Base-by-base conservation (phyloP, 2,888 invertebrate genomes). In the Balanococcus diminutus region DNA sequence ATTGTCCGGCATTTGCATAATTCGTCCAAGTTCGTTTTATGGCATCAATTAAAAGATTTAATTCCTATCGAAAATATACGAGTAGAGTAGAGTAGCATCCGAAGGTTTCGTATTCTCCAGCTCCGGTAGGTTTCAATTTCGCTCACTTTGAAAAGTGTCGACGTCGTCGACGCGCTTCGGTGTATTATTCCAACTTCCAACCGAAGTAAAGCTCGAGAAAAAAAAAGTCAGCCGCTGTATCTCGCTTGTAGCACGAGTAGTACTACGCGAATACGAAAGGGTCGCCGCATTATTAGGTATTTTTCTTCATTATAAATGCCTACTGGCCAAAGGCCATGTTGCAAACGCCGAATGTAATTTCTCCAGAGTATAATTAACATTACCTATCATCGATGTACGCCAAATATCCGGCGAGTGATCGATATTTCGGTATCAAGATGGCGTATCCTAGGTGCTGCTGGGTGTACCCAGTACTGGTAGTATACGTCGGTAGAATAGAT, bases 281-380 rank as follows among this genome's bases (percentile, higher is more conserved):
- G 32, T 75, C n/a, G 5, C 75, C n/a, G 5, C 75, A 28, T 32
- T 25, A n/a, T 32, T n/a, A 19, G 32, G 31, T 32, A 75, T 75
- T 75, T 75, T 75, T 75, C 75, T 32, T 75, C 28, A 75, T 32
- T 75, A 75, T 75, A n/a, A 32, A 75, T 11, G 25, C 28, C 19
- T 31, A 14, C 8, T 42, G 3, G 4, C n/a, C 19, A 19, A 3
- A 19, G 51, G 19, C 19, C 19, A 42, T 42, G 9, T 42, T 42
- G 14, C 42, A 11, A 42, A 8, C 32, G 28, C 0, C n/a, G 36
- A 32, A 75, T 6, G 75, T 32, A 75, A 75, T 75, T 75, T 75
- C 75, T 75, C 75, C 32, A n/a, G 75, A 75, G 32, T 75, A 75
- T 75, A 75, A 75, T 75, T 75, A 32, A 75, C 75, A 36, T 36